Evolutionary conservation across 2,113 vertebrate species (phyloP).

Genomic region (Pachycephala philippinensis): DNA sequence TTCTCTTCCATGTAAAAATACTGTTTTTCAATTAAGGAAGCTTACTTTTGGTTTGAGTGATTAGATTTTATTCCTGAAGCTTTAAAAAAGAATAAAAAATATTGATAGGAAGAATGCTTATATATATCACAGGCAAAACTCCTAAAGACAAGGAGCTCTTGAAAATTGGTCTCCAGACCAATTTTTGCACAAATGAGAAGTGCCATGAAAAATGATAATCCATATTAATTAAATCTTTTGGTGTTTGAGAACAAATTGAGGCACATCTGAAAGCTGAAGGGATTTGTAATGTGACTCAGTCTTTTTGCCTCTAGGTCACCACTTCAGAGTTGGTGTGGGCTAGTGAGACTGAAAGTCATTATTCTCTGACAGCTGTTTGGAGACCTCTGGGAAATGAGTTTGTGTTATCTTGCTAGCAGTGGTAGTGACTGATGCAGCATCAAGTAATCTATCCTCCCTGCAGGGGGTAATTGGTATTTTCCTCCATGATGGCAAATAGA

Average conservation of each 20-base stretch:
- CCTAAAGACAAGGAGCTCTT: not conserved
- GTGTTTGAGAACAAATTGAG: not conserved
- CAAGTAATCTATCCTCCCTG: not conserved
- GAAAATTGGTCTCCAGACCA: not conserved
- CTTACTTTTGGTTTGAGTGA: not conserved
- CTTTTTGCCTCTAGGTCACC: constrained; percentile 9
- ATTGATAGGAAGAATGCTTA: not conserved
- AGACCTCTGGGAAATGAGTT: constrained; percentile 32
- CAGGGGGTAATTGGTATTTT: constrained; percentile 1
- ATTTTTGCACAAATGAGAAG: not conserved
- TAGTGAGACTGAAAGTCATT: constrained; percentile 15
- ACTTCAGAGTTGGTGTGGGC: not conserved
- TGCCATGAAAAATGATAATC: not conserved
- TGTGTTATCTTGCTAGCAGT: not conserved
- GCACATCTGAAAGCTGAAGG: not conserved
- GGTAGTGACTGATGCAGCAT: not conserved
- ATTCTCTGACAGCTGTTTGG: not conserved
- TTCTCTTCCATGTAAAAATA: not conserved
- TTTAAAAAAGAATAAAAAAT: not conserved
- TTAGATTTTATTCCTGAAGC: not conserved
- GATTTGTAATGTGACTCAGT: not conserved
- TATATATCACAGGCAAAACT: not conserved
- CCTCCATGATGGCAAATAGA: not conserved
- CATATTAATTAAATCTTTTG: constrained; percentile 18
- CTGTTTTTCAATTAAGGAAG: not conserved